Evolutionary conservation across 2,797 vertebrate species (phyloP).

Genomic region (Lagodon rhomboides): DNA sequence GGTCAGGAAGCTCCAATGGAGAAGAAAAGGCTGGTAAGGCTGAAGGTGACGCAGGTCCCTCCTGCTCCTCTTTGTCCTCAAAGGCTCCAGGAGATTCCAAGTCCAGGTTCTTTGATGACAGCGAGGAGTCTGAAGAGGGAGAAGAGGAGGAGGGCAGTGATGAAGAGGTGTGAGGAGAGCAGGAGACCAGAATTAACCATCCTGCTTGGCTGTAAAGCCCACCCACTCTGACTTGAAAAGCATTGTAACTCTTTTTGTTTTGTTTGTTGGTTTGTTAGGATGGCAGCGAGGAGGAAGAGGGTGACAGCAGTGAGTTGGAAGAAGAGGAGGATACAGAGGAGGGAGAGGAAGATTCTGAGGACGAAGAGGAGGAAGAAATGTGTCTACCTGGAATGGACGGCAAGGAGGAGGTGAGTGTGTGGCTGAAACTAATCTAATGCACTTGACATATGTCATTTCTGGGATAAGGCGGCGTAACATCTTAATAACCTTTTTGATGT

Average conservation of each 20-base stretch:
- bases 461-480: not conserved
- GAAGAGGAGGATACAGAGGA: constrained; percentile 88
- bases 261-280: constrained; percentile 81
- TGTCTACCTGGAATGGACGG: constrained; percentile 98
- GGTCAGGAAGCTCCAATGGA: constrained; percentile 80
- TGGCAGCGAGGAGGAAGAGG: constrained; percentile 93
- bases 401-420: constrained; percentile 93
- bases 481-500: not conserved
- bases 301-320: constrained; percentile 89
- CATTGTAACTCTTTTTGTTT: not conserved
- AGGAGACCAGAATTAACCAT: constrained; percentile 6
- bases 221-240: not conserved
- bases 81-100: constrained; percentile 90
- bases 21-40: constrained; percentile 85
- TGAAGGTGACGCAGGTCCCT: constrained; percentile 94
- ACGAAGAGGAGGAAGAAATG: constrained; percentile 92
- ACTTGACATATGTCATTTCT: not conserved
- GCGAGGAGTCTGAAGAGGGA: constrained; percentile 95
- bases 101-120: constrained; percentile 99
- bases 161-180: constrained; percentile 82
- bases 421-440: not conserved
- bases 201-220: constrained; percentile 8
- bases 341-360: constrained; percentile 89
- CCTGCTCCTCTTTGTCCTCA: constrained; percentile 93
- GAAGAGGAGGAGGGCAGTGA: constrained; percentile 91